Evolutionary conservation across 2,888 invertebrate genomes (phyloP), one percentile per base, ranked within the genome.

Genomic region (Nephrocerus scutellatus): DNA sequence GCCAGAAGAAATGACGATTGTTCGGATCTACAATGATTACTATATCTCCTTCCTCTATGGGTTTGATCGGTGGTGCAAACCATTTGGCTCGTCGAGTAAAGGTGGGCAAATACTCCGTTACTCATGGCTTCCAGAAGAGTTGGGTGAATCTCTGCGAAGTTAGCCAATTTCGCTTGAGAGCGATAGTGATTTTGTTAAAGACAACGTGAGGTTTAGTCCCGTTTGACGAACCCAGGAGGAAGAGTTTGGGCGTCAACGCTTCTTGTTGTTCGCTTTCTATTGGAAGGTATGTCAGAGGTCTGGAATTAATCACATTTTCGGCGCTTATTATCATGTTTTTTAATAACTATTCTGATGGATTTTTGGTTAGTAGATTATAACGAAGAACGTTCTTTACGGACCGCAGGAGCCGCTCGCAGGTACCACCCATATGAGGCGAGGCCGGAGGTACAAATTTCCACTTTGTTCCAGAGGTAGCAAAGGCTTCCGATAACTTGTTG

Each of bases 211-310:
- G 37, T 18, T 44, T 46, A 10, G 30, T 5, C 10, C 43, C 41
- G 25, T 19, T 36, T 1, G 42, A 46, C 8, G 36, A 44, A 2
- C 37, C 43, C 16, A 41, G 22, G 6, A 46, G 31, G 13, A 47
- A 44, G 15, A 42, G 36, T 19, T 49, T 49, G 3, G 47, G 45
- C 3, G 42, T 42, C 2, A 39, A 35, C 3, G 46, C 43, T 35
- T 47, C 44, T 6, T 40, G 36, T 7, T 30, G 25, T 5, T 32
- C 34, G 8, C 30, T 10, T n/a, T 30, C 30, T 3, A 46, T 30
- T 4, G 42, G 42, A n/a, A 44, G 29, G 15, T 42, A 44, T 8
- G 42, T 43, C 10, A 42, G 30, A 1, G 44, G 40, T 5, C 41
- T 34, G 9, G 42, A 44, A n/a, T 41, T 44, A 2, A 43, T 36